Percentiles rank a stretch among this genome's conserved stretches.
These are phyloP conservation scores for Chloroceryle aenea DNA, from an alignment of 2,113 vertebrate species.

Conservation along the genomic window DNA sequence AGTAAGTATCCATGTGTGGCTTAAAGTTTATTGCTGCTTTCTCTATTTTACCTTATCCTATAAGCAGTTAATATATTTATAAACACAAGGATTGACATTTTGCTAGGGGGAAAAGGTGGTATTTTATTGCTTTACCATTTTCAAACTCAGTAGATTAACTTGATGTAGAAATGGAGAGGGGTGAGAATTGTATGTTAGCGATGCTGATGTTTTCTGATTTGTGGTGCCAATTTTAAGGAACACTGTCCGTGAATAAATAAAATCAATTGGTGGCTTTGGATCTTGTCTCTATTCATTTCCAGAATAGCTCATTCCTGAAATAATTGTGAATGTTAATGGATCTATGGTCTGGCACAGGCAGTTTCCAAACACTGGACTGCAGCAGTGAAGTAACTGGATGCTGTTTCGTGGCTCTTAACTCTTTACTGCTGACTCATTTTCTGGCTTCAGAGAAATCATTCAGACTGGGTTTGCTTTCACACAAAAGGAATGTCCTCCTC, in stretches of 20 bases:
- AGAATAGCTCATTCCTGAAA: neutral
- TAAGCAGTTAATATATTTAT: neutral
- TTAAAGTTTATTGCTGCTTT: neutral
- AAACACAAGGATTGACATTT: neutral
- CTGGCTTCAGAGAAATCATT: neutral
- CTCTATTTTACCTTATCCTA: neutral
- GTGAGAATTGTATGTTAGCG: neutral
- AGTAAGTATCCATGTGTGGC: neutral
- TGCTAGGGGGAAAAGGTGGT: neutral
- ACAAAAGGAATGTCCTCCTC: neutral
- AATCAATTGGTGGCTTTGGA: neutral
- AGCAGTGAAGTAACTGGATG: neutral
- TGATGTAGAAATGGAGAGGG: neutral
- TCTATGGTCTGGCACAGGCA: accelerated
- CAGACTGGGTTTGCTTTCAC: neutral
- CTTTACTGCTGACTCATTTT: conserved; percentile 3
- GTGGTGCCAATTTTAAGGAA: neutral
- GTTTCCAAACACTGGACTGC: neutral
- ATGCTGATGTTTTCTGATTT: neutral
- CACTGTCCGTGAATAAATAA: neutral
- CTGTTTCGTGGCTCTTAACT: neutral
- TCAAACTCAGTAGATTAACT: neutral
- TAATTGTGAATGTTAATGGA: neutral
- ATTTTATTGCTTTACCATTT: neutral
- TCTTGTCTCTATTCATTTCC: conserved; percentile 28